Evolutionary conservation across 1,140 invertebrate genomes (phyloP), one percentile per base, ranked within the genome.

Genomic region (Solenopsis invicta): DNA sequence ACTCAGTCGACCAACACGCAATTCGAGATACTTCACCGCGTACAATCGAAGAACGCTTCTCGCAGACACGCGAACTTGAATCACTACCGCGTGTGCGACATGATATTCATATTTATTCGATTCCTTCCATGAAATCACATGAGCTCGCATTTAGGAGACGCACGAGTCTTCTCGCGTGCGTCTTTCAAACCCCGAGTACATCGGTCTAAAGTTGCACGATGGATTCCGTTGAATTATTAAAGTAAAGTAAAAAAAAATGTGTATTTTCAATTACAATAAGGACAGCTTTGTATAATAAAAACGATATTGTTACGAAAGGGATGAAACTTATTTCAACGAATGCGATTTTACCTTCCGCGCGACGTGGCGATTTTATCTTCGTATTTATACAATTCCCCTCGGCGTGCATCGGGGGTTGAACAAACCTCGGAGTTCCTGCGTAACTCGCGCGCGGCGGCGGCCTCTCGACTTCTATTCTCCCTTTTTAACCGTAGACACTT

Each of bases 401-500:
- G 52, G 80, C 80, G 74, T 41, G 69, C 61, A 56, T 56, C 50
- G 48, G 66, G 37, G 10, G 10, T 84, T 59, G 71, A 74, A 74
- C 67, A 56, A 82, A 62, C 54, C 8, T 10, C 48, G 48, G 16
- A 13, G 50, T 74, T 48, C 21, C 72, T 24, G 59, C 62, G 62
- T 78, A 66, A 66, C 64, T 66, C 77, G 29, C 61, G 29, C 37
- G 16, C 48, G 21, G 4, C 37, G 18, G n/a, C 50, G 24, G 12
- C 24, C 41, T 74, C 69, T 61, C 34, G 45, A n/a, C 67, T 74
- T 72, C 24, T 12, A 12, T 72, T 56, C 34, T 59, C 37, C 74
- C 54, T 62, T 59, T 84, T 50, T 62, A 48, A 48, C 24, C 54
- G 24, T 74, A 84, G 80, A 84, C 24, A 84, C 69, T 84, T 84